Conservation (phyloP, 2,888 invertebrate genomes). For the Erannis defoliaria region DNA sequence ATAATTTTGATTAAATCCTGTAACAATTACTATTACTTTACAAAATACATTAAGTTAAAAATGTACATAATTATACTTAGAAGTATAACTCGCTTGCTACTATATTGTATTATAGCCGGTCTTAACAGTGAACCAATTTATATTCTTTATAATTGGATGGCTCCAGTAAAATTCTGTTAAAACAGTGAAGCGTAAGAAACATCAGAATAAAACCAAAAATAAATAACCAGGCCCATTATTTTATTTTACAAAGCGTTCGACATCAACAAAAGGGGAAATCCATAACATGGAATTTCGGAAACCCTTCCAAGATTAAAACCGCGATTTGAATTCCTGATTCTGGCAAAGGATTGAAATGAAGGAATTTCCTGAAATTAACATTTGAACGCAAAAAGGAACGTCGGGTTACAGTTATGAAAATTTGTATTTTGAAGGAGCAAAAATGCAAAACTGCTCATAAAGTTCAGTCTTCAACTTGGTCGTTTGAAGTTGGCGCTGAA, state of each 20-base stretch:
- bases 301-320: constrained; percentile 44
- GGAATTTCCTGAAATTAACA: constrained; percentile 59
- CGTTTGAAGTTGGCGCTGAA: constrained; percentile 2
- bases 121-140: too few species aligned
- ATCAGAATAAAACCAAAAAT: constrained; percentile 1
- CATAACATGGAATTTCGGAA: constrained; percentile 30
- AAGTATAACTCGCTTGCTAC: too few species aligned
- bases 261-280: constrained; percentile 32
- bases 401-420: constrained; percentile 64
- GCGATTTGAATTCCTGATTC: constrained; percentile 59
- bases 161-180: not conserved
- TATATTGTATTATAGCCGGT: too few species aligned
- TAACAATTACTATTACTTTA: too few species aligned
- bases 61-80: too few species aligned
- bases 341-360: constrained; percentile 65
- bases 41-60: too few species aligned
- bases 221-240: constrained; percentile 16
- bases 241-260: constrained; percentile 19
- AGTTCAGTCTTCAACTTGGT: constrained; percentile 11
- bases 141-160: too few species aligned
- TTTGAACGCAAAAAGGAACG: constrained; percentile 56
- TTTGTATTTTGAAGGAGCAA: constrained; percentile 50
- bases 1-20: too few species aligned
- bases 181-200: not conserved
- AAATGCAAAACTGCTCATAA: constrained; percentile 48